phyloP scores from a whole-genome alignment of 2,113 vertebrate genomes.

The Neodon shergylaensis region DNA sequence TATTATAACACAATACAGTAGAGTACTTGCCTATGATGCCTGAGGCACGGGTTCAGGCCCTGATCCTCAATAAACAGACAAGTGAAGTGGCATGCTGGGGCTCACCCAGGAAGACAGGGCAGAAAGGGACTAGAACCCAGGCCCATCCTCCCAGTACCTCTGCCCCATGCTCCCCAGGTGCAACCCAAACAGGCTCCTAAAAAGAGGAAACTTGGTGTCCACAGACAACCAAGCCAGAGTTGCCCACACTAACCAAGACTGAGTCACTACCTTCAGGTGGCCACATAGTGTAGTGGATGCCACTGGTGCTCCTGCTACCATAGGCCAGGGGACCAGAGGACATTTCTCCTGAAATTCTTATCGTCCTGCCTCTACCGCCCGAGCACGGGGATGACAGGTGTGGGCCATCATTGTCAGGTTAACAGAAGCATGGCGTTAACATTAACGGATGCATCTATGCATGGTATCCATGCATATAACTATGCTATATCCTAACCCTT shows the following conservation, averaged over 20 bases:
- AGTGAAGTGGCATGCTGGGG: too few relatives aligned
- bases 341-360: background rate
- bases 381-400: background rate
- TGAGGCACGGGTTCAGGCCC: background rate
- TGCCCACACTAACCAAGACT: background rate
- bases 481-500: background rate
- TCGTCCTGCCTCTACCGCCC: background rate
- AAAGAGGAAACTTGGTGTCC: background rate
- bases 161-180: background rate
- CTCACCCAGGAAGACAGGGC: background rate
- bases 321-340: background rate
- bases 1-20: background rate
- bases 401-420: background rate
- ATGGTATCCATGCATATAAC: background rate
- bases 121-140: background rate
- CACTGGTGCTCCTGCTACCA: background rate
- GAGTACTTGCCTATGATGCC: background rate
- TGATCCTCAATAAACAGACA: background rate
- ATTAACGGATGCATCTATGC: background rate
- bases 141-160: background rate
- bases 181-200: background rate
- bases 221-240: background rate
- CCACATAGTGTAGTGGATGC: background rate
- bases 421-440: background rate
- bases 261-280: background rate